phyloP scores from a whole-genome alignment of 2,113 vertebrate species.

The Phylloscopus whistleri region DNA sequence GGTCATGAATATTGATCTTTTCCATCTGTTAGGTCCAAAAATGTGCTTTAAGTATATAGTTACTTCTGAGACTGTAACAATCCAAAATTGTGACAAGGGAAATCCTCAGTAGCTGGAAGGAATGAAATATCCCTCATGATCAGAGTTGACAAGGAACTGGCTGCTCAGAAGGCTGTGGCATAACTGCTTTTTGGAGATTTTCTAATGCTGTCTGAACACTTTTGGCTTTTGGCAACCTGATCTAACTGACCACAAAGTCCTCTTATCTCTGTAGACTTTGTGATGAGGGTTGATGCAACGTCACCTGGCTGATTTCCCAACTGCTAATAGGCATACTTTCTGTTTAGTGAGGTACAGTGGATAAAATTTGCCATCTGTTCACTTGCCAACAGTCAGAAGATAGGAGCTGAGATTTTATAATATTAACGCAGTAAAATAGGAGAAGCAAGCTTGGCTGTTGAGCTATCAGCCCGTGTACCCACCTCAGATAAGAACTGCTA shows the following conservation, averaged over 20 bases:
- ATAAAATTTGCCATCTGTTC: constrained; percentile 51
- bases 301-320: constrained; percentile 25
- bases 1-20: background rate
- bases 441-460: background rate
- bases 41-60: background rate
- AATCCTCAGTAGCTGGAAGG: background rate
- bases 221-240: background rate
- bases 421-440: background rate
- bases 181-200: background rate
- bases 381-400: background rate
- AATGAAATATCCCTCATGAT: background rate
- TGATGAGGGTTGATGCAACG: background rate
- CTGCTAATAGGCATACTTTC: background rate
- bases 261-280: background rate
- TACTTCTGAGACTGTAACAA: background rate
- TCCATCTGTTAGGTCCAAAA: background rate
- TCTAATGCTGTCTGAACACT: background rate
- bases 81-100: background rate
- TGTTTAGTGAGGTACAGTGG: background rate
- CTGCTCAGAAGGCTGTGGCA: background rate
- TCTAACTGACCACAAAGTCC: background rate
- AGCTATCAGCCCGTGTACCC: background rate
- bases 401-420: background rate
- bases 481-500: background rate
- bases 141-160: background rate